Percentiles rank a stretch among this genome's conserved stretches.
Evolutionary conservation across 2,888 invertebrate genomes (phyloP).

Genomic region (Gonocerus acuteangulatus): DNA sequence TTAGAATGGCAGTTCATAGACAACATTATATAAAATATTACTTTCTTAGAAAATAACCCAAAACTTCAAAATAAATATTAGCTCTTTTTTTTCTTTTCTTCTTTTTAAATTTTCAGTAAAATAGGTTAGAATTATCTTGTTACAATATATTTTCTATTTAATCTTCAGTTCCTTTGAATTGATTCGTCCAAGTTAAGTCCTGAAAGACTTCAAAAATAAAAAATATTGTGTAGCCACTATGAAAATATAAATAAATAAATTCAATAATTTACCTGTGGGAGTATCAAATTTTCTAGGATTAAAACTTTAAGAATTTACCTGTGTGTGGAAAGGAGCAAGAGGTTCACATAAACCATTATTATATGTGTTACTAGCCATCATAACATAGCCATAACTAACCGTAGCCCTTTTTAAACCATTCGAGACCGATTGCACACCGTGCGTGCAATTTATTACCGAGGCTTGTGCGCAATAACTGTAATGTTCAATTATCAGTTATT

Average conservation of each 20-base stretch:
- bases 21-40: constrained; percentile 20
- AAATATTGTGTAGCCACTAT: constrained; percentile 11
- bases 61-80: constrained; percentile 12
- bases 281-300: no score
- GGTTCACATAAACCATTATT: no score
- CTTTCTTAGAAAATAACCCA: constrained; percentile 9
- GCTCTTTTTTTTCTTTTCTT: background rate
- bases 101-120: constrained; percentile 12
- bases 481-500: no score
- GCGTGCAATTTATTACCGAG: no score
- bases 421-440: no score
- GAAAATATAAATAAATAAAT: background rate
- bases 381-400: no score
- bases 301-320: no score
- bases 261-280: background rate
- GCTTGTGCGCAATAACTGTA: no score
- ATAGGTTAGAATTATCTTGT: constrained; percentile 11
- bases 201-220: constrained; percentile 19
- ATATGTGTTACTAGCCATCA: no score
- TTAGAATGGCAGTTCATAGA: constrained; percentile 6
- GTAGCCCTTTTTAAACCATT: no score
- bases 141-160: constrained; percentile 8
- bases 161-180: constrained; percentile 4
- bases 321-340: no score
- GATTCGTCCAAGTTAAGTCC: constrained; percentile 15